Conservation (phyloP, 2,888 invertebrate genomes). For the Drosophila koepferae region DNA sequence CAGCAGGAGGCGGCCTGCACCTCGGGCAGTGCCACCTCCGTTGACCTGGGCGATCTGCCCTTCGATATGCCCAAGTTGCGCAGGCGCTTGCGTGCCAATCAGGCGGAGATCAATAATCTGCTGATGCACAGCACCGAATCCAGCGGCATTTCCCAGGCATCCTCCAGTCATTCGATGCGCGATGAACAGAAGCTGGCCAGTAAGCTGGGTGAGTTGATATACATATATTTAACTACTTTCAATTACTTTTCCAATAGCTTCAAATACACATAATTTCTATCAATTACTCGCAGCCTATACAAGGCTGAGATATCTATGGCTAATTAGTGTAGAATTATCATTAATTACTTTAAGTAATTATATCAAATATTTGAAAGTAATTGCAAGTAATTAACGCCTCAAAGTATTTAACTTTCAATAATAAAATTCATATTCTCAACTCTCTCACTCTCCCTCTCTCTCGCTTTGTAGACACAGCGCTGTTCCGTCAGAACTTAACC, state of each 20-base stretch:
- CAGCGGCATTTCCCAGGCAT: constrained; percentile 91
- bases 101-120: constrained; percentile 82
- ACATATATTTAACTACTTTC: not conserved
- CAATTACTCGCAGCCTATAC: no score
- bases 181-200: constrained; percentile 88
- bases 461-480: constrained; percentile 85
- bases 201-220: constrained; percentile 85
- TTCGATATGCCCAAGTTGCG: constrained; percentile 96
- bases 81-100: constrained; percentile 89
- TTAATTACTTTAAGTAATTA: no score
- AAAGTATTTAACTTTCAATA: not conserved
- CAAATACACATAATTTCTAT: no score
- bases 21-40: constrained; percentile 90
- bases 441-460: not conserved
- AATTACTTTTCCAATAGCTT: not conserved
- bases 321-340: no score
- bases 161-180: constrained; percentile 92
- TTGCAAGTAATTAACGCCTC: not conserved
- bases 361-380: no score
- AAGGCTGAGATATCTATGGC: no score
- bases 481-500: constrained; percentile 90
- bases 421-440: not conserved
- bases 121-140: constrained; percentile 88
- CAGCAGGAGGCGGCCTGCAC: constrained; percentile 89
- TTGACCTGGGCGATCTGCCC: constrained; percentile 92